A percentile compares a stretch with the other conserved stretches of the same genome.
These are phyloP conservation scores for Callipepla californica DNA, from an alignment of 2,113 vertebrate species.

Conservation along the genomic window DNA sequence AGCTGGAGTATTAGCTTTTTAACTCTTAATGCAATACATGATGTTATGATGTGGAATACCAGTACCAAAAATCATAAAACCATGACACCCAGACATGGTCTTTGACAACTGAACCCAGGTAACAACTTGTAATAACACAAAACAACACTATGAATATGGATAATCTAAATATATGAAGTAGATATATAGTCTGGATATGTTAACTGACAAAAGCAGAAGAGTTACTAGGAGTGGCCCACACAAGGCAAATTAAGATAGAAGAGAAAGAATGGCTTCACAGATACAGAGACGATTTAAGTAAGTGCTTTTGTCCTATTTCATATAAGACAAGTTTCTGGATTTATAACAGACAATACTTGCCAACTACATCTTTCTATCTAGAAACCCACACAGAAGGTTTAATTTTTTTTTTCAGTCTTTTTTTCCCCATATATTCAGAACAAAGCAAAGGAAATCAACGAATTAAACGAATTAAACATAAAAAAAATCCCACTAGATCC, in stretches of 20 bases:
- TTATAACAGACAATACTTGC: background rate
- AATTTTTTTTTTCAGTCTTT: fast-evolving
- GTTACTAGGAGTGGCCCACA: background rate
- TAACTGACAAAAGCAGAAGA: background rate
- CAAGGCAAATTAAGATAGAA: background rate
- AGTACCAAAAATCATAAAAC: too few species aligned
- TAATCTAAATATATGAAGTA: background rate
- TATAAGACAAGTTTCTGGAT: background rate
- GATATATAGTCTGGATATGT: background rate
- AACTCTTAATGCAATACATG: too few species aligned
- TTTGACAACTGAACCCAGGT: background rate
- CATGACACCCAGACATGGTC: background rate
- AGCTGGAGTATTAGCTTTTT: too few species aligned
- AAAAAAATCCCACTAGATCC: background rate
- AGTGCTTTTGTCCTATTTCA: background rate
- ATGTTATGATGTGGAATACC: too few species aligned
- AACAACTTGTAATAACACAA: background rate
- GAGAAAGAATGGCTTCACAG: background rate
- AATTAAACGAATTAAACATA: background rate
- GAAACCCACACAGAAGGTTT: background rate
- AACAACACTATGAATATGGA: background rate
- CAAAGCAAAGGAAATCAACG: background rate
- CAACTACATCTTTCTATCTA: background rate
- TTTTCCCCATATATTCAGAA: background rate
- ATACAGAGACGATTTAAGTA: background rate